Conservation (phyloP, 1,140 invertebrate species). For the Papilio polytes region DNA sequence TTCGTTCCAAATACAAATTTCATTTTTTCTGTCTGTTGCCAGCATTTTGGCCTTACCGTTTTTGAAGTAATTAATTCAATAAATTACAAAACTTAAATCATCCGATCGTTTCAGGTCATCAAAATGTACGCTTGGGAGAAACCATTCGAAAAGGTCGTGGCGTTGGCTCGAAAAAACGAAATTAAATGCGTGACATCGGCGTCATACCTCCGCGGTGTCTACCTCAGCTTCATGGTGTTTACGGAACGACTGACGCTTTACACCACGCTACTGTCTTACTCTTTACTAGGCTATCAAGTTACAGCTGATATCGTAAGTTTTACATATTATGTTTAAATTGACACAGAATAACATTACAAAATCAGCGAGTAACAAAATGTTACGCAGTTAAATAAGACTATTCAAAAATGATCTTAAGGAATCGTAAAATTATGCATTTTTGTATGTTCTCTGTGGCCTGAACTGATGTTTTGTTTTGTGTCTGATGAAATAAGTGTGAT, state of each 20-base stretch:
- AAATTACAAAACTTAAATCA: neutral
- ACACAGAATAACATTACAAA: neutral
- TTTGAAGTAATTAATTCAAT: neutral
- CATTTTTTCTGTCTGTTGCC: neutral
- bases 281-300: slow-evolving; percentile 87
- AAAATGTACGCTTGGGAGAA: slow-evolving; percentile 97
- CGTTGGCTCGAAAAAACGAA: slow-evolving; percentile 83
- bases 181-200: slow-evolving; percentile 87
- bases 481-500: neutral
- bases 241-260: slow-evolving; percentile 90
- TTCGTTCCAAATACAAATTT: slow-evolving; percentile 1
- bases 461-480: neutral
- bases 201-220: slow-evolving; percentile 89
- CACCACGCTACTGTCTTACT: slow-evolving; percentile 88
- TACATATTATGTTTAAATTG: slow-evolving; percentile 24
- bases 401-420: neutral
- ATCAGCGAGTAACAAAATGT: too few relatives aligned
- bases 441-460: neutral
- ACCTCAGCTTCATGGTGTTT: slow-evolving; percentile 88
- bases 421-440: neutral
- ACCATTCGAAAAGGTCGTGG: slow-evolving; percentile 86
- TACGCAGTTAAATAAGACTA: too few relatives aligned
- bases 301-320: slow-evolving; percentile 87
- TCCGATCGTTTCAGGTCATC: slow-evolving; percentile 86
- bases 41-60: neutral